Evolutionary conservation across 2,888 invertebrate genomes (phyloP), one percentile per base, ranked within the genome.

Genomic region (Acronicta aceris): DNA sequence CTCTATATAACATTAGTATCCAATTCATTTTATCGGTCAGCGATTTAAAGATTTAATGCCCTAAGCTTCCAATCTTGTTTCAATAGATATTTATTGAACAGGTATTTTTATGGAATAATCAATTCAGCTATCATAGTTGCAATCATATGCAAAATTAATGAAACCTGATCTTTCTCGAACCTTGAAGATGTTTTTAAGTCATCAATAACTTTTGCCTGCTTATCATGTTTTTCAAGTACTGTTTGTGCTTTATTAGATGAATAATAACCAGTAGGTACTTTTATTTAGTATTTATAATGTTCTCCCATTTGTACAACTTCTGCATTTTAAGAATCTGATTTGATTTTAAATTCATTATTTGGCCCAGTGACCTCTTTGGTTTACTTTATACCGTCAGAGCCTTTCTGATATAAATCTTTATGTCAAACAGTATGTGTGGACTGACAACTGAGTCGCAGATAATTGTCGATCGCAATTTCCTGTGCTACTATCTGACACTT

Each of bases 391-490:
- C 72, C 64, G 76, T 65, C 67, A 74, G 55, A 52, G 74, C 72
- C 74, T 78, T 78, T 78, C 77, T 73, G 80, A 81, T 86, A 87
- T 87, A 86, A 86, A 86, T 88, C 85, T 86, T 77, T 74, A 74
- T 73, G 79, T 81, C 82, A 84, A 85, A 62, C 78, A 54, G 68
- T 76, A 79, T 76, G 83, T 76, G 79, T 74, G 84, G 81, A 85
- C 80, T 82, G 83, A 77, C 83, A 83, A 81, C 81, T 81, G 68
- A 71, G 74, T 62, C 67, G 71, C 64, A 83, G 87, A 88, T 92
- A 91, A 92, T 93, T 89, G 90, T 86, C 78, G 84, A 86, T 87
- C 84, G 90, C 87, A 84, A 91, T 92, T 93, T 93, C 92, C 92
- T 92, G 92, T 89, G 86, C 88, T 59, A 88, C 87, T 86, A 87